These are phyloP conservation scores for Sigmodon hispidus DNA, from an alignment of 2,113 vertebrate genomes.

Conservation along the genomic window DNA sequence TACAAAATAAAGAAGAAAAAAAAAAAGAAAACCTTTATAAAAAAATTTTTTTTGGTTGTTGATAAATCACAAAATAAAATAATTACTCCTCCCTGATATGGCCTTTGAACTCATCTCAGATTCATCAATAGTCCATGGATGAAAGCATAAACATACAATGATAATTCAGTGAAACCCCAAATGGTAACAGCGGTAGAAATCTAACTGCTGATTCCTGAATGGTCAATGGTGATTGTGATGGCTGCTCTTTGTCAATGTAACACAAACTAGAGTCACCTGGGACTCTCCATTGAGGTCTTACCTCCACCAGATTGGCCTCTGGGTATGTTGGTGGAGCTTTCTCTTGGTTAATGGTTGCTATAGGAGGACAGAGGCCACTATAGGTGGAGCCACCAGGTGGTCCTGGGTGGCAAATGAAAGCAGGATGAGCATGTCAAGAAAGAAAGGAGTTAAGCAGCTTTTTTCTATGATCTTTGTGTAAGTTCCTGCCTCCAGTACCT, in stretches of 20 bases:
- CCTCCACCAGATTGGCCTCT: background rate
- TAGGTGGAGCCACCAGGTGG: background rate
- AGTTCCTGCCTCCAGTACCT: background rate
- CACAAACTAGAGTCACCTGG: background rate
- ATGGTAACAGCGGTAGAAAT: background rate
- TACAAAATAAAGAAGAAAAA: no score
- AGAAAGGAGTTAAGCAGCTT: background rate
- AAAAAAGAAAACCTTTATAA: no score
- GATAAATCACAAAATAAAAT: constrained; percentile 12
- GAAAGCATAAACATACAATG: background rate
- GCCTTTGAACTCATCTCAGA: background rate
- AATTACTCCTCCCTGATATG: background rate
- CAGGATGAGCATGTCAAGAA: background rate
- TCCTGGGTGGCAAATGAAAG: no score
- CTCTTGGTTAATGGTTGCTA: background rate
- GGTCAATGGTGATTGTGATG: background rate
- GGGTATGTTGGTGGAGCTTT: background rate
- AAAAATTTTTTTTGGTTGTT: background rate
- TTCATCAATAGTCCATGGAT: background rate
- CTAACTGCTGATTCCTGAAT: background rate
- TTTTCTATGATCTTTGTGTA: background rate
- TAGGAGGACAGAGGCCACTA: background rate
- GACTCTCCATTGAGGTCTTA: background rate
- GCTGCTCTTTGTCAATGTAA: background rate
- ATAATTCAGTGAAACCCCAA: background rate